Evolutionary conservation across 2,113 vertebrate species (phyloP).

Genomic region (Apteryx owenii): DNA sequence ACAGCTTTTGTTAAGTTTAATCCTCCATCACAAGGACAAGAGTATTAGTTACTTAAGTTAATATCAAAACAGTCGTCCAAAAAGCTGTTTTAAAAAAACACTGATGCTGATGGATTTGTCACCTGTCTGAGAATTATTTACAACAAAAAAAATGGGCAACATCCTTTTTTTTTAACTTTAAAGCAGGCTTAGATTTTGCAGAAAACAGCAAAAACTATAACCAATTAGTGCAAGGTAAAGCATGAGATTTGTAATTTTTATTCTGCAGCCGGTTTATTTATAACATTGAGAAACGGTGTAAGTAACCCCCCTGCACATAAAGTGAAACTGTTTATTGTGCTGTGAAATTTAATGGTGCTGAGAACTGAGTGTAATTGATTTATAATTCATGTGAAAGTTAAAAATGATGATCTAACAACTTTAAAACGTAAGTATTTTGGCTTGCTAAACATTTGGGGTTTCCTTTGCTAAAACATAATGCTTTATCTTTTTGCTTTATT

Average conservation of each 20-base stretch:
- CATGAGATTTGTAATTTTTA: not conserved
- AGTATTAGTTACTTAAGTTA: not conserved
- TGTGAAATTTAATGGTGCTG: constrained; percentile 2
- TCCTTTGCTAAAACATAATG: not conserved
- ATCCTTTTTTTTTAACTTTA: not conserved
- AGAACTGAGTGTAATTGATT: constrained; percentile 46
- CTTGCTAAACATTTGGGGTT: not conserved
- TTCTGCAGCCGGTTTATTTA: not conserved
- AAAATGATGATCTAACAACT: constrained; percentile 37
- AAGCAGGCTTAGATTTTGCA: not conserved
- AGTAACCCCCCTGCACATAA: constrained; percentile 12
- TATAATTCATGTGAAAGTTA: constrained; percentile 50
- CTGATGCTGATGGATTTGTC: not conserved
- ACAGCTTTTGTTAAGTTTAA: not conserved
- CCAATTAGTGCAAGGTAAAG: not conserved
- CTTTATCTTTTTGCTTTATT: constrained; percentile 60
- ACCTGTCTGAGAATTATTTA: not conserved
- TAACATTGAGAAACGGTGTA: not conserved
- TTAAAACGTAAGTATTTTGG: not conserved
- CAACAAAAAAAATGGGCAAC: not conserved
- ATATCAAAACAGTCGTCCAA: not conserved
- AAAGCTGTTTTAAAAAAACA: not conserved
- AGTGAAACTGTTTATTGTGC: not conserved
- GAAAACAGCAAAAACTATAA: not conserved
- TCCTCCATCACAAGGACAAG: not conserved